phyloP scores from a whole-genome alignment of 2,113 vertebrate species.

The Sakesphorus luctuosus region DNA sequence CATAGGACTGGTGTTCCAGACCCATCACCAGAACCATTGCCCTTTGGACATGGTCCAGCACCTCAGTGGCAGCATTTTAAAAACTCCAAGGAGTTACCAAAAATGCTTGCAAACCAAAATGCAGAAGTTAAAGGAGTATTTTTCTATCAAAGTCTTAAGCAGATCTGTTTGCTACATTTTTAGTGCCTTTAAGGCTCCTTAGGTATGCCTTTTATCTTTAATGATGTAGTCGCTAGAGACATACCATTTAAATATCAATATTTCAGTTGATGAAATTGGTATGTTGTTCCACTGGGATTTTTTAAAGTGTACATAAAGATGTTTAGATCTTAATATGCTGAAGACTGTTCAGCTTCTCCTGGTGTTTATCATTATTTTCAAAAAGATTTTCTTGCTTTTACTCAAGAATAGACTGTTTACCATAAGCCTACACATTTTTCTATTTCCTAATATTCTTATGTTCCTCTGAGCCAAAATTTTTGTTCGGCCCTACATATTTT shows the following conservation, averaged over 20 bases:
- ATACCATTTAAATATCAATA: background rate
- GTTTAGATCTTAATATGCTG: background rate
- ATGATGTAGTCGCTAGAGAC: background rate
- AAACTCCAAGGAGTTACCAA: background rate
- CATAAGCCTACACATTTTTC: background rate
- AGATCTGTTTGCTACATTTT: background rate
- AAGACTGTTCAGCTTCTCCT: background rate
- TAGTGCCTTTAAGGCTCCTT: background rate
- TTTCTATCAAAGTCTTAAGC: background rate
- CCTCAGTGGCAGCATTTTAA: background rate
- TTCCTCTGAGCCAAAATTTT: background rate
- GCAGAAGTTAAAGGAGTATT: background rate
- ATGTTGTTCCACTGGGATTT: background rate
- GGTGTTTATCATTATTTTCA: background rate
- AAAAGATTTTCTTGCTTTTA: background rate
- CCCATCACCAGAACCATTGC: background rate
- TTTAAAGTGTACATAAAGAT: background rate
- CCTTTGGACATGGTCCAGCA: background rate
- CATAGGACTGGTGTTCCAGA: background rate
- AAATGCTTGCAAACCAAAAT: background rate
- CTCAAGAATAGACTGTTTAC: background rate
- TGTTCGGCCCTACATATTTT: background rate
- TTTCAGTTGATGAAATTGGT: background rate
- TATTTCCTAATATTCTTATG: background rate
- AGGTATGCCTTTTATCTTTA: background rate